These are phyloP conservation scores for Eledone cirrhosa DNA, from an alignment of 2,888 invertebrate genomes.

Conservation along the genomic window DNA sequence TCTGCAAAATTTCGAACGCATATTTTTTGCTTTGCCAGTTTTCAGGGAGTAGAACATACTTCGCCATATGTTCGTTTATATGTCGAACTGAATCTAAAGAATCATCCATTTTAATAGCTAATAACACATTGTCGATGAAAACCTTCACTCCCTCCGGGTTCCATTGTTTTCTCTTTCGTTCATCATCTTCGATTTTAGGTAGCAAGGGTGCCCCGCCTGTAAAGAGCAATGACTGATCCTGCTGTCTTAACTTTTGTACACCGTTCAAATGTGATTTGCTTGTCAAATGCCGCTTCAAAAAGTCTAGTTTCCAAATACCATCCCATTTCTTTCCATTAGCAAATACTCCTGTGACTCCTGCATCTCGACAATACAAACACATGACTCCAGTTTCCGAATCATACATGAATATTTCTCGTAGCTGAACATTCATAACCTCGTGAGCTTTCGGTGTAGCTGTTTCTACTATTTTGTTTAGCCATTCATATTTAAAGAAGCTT, in stretches of 20 bases:
- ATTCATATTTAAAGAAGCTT: not conserved
- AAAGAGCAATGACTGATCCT: not conserved
- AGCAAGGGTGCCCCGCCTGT: not conserved
- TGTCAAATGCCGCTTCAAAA: not conserved
- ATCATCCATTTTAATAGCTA: not conserved
- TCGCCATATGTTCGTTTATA: constrained; percentile 2
- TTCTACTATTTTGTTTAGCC: not conserved
- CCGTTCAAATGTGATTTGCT: not conserved
- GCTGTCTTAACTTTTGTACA: not conserved
- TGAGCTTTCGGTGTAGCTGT: constrained; percentile 1
- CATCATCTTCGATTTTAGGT: not conserved
- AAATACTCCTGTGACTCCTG: not conserved
- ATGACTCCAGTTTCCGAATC: constrained; percentile 4
- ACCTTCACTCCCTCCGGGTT: not conserved
- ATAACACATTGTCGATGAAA: not conserved
- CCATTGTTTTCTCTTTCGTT: not conserved
- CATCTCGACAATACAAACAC: constrained; percentile 3
- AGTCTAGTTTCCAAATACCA: not conserved
- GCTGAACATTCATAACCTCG: not conserved
- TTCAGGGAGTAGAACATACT: not conserved
- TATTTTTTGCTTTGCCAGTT: not conserved
- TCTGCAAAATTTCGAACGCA: not conserved
- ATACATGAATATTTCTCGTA: not conserved
- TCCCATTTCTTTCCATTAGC: not conserved
- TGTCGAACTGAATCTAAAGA: not conserved